phyloP scores from a whole-genome alignment of 2,797 vertebrate species.

The Podargus strigoides region DNA sequence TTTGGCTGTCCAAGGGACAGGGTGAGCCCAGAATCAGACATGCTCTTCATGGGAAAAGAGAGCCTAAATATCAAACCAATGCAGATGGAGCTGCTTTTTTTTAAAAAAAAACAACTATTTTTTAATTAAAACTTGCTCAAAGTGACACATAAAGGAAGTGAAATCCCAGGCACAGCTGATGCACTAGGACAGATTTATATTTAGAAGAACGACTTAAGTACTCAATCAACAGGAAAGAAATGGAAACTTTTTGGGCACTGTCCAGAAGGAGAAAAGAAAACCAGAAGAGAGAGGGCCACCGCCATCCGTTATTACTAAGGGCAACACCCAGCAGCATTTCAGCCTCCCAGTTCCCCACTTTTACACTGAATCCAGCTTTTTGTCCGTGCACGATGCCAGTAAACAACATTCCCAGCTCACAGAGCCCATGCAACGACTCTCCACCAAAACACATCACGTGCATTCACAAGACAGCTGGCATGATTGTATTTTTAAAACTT shows the following conservation, averaged over 20 bases:
- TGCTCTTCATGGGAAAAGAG: not conserved
- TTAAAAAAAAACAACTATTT: too few species aligned
- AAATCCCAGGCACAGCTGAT: not conserved
- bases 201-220: not conserved
- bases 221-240: not conserved
- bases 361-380: not conserved
- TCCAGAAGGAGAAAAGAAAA: not conserved
- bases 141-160: slow-evolving; percentile 5
- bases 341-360: not conserved
- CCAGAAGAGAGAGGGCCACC: not conserved
- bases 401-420: not conserved
- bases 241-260: not conserved
- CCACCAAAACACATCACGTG: not conserved
- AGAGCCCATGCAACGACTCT: not conserved
- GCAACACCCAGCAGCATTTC: not conserved
- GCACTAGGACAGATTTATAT: not conserved
- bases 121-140: slow-evolving; percentile 12
- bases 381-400: not conserved
- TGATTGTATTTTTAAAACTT: not conserved
- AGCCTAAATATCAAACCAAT: not conserved
- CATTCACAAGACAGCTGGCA: not conserved
- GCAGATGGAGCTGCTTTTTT: not conserved
- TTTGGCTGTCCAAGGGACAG: not conserved
- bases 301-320: not conserved
- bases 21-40: not conserved